Percentiles rank a stretch among this genome's conserved stretches.
These are phyloP conservation scores for Pachyuromys duprasi DNA, from an alignment of 2,797 vertebrate genomes.

Conservation along the genomic window DNA sequence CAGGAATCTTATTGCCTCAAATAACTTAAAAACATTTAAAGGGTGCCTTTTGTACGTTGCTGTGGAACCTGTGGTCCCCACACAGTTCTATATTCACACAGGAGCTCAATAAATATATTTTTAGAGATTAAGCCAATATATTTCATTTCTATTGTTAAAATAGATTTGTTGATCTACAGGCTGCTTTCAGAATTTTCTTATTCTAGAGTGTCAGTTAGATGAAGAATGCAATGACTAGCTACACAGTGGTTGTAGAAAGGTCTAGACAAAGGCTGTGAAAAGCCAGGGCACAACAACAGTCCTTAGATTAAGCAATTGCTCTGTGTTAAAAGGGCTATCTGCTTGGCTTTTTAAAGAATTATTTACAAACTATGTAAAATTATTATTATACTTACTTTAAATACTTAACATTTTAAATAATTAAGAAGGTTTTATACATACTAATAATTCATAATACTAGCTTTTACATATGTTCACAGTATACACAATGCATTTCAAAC, in stretches of 20 bases:
- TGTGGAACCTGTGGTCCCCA: neutral
- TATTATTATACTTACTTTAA: neutral
- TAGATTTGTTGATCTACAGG: slow-evolving; percentile 12
- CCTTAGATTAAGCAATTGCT: neutral
- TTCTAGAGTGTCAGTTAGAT: neutral
- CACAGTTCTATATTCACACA: neutral
- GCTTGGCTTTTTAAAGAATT: neutral
- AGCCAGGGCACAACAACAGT: no score
- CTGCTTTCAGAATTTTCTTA: neutral
- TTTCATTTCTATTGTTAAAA: slow-evolving; percentile 39
- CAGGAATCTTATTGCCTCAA: neutral
- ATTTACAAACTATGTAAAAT: neutral
- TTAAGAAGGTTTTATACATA: neutral
- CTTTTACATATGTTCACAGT: neutral
- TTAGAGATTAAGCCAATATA: slow-evolving; percentile 37
- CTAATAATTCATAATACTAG: neutral
- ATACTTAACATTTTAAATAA: neutral
- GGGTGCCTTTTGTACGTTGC: neutral
- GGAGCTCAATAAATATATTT: neutral
- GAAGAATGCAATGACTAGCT: neutral
- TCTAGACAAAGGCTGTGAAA: neutral
- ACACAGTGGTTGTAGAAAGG: neutral
- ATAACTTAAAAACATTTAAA: neutral
- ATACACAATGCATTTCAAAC: neutral
- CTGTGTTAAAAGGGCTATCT: neutral